Base-by-base conservation (phyloP, 2,113 vertebrate species). In the Neotoma lepida region DNA sequence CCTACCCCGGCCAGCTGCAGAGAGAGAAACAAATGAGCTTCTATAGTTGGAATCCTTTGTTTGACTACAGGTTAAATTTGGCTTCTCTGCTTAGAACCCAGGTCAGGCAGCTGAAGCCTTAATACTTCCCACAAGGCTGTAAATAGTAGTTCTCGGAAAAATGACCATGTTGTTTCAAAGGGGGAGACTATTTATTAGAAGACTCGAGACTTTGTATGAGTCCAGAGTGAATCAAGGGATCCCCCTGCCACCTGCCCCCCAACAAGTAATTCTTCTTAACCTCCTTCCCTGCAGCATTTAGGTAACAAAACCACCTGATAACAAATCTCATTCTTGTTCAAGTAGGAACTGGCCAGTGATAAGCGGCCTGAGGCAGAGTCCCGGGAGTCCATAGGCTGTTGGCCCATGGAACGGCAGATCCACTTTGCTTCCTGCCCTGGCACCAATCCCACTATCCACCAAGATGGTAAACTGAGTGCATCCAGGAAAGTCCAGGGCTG, bases 11-110 rank as follows among this genome's bases (percentile, higher is more conserved):
- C 90, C 97, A 96, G 96, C 93, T 97, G 96, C 94, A 88, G 64
- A 56, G 87, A 92, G 28, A 58, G 28, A 97, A 97, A 91, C 97
- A 97, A 96, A 97, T 96, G 96, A 97, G 96, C 20, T 93, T 95
- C 96, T 96, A 93, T 91, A 97, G 97, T 94, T 95, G 96, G 96
- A 95, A 86, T 93, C 96, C 54, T 97, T 94, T 95, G 96, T 97
- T 97, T 96, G 96, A 97, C 93, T 95, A 96, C 68, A 91, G 86
- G 95, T 96, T 97, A 96, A 95, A 88, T 97, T 94, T 94, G 96
- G 93, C 94, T 95, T 77, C 70, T 89, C 77, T 87, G 88, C 89
- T 90, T 89, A 81, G 80, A 87, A 76, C 78, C 30, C 81, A 78
- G 73, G 63, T 85, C 51, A 39, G 61, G 88, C 54, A 33, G 70